Conservation (phyloP, 2,888 invertebrate genomes). For the Coronaproctus castanopsis region DNA sequence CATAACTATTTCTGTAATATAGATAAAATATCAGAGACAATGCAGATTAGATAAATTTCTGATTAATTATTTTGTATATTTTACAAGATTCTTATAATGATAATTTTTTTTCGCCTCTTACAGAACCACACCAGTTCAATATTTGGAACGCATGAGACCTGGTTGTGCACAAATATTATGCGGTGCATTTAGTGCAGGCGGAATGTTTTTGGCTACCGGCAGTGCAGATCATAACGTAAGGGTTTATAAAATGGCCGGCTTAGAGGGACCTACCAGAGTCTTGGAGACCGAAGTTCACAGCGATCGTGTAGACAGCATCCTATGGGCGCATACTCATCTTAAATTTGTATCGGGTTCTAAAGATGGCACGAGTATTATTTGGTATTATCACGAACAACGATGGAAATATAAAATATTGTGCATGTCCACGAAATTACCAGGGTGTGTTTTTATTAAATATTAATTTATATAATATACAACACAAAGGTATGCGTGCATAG, state of each 20-base stretch:
- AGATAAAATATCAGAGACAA: no score
- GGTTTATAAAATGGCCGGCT: slow-evolving; percentile 54
- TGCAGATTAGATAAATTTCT: no score
- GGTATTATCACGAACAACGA: slow-evolving; percentile 74
- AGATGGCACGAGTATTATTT: slow-evolving; percentile 84
- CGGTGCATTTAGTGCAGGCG: slow-evolving; percentile 71
- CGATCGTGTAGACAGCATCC: slow-evolving; percentile 86
- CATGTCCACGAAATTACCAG: slow-evolving; percentile 41
- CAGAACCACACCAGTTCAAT: slow-evolving; percentile 7
- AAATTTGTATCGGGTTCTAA: slow-evolving; percentile 85
- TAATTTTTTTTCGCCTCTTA: no score
- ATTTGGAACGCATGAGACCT: slow-evolving; percentile 51
- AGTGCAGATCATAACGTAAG: slow-evolving; percentile 84
- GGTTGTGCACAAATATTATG: slow-evolving; percentile 93
- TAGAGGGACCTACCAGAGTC: slow-evolving; percentile 51
- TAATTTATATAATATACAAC: no score
- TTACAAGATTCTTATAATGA: no score
- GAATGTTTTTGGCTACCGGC: slow-evolving; percentile 78
- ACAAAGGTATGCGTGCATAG: no score
- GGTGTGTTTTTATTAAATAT: slow-evolving; percentile 26
- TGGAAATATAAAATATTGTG: slow-evolving; percentile 62
- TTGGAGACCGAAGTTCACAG: slow-evolving; percentile 59
- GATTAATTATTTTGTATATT: no score
- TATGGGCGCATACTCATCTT: slow-evolving; percentile 76
- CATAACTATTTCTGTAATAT: no score